Evolutionary conservation across 2,113 vertebrate genomes (phyloP), one percentile per base, ranked within the genome.

Genomic region (Pseudorhombus dupliciocellatus): DNA sequence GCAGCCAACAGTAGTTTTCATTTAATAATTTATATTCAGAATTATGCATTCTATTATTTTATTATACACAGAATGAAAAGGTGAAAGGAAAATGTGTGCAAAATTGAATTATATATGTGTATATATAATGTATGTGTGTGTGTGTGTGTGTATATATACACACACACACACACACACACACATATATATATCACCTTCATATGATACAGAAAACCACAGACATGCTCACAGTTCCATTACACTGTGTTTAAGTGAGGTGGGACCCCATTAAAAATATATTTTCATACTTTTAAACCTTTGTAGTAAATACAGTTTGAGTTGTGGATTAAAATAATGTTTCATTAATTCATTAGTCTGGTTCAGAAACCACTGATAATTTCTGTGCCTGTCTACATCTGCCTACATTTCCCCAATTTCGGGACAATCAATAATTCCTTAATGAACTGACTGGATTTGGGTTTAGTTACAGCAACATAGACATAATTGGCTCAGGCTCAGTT

Each of bases 401-500:
- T 16, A 31, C 25, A 20, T 60, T 5, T 66, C 57, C 57, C 7
- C 60, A 51, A 77, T 68, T 74, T 42, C 26, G 21, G 46, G 28
- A 65, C 24, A 40, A 78, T 72, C 31, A 60, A 59, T 70, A 48
- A 34, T 31, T 57, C 54, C 59, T 9, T 66, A 59, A 72, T 55
- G 28, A 66, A 42, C 50, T 22, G 14, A 40, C 78, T 83, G 64
- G 24, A 22, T 44, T 37, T 12, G 12, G 12, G 34, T 37, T 37
- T 37, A 37, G 28, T 73, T 63, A 83, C 48, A 73, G 65, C 31
- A 34, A 63, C 53, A 34, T 67, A 21, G 40, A 70, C 37, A 64
- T 84, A 79, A 81, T 81, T 77, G 59, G 26, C 54, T 74, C 10
- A 54, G 15, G 37, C 26, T 80, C 22, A 58, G 34, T 60, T 73